Conservation (phyloP, 1,140 invertebrate genomes). For the Ceratosolen fusciceps region DNA sequence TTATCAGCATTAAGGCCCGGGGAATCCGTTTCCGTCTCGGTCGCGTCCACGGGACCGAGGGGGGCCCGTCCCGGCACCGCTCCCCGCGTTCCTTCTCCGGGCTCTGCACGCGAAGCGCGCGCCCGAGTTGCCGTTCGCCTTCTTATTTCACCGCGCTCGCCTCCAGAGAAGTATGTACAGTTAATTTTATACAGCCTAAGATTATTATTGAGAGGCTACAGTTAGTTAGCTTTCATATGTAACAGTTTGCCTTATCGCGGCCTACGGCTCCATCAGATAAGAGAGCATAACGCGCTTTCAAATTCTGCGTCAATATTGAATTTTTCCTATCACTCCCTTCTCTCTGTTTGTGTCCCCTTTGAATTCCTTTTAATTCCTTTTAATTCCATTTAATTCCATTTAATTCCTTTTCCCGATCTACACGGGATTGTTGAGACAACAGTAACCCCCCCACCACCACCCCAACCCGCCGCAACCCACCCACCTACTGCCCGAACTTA, state of each 20-base stretch:
- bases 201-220: constrained; percentile 13
- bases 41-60: background rate
- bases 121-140: background rate
- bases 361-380: too few species aligned
- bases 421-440: too few species aligned
- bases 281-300: too few species aligned
- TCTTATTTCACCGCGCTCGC: background rate
- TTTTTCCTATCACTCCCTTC: too few species aligned
- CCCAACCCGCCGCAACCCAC: too few species aligned
- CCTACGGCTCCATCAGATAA: background rate
- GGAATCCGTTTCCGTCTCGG: background rate
- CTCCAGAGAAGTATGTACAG: background rate
- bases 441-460: too few species aligned
- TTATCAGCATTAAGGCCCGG: background rate
- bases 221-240: constrained; percentile 4
- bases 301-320: background rate
- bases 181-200: background rate
- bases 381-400: too few species aligned
- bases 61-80: background rate
- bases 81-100: too few species aligned
- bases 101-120: background rate
- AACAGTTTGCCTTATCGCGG: background rate
- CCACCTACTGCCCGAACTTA: too few species aligned
- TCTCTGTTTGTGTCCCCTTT: too few species aligned
- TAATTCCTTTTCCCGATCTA: too few species aligned